Evolutionary conservation across 2,797 vertebrate genomes (phyloP), one percentile per base, ranked within the genome.

Genomic region (Lates japonicus): DNA sequence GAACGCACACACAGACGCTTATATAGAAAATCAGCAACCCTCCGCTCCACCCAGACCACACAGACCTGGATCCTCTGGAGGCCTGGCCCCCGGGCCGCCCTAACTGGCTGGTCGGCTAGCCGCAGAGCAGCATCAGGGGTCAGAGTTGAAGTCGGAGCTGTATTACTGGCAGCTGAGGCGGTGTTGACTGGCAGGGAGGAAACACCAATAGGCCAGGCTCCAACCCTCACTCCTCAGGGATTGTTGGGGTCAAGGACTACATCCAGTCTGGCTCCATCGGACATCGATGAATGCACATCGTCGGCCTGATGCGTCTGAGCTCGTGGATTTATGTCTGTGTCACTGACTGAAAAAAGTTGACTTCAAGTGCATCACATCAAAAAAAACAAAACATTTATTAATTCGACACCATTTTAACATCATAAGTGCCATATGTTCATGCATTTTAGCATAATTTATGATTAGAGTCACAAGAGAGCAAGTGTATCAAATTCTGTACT

Each of bases 251-350:
- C 90, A 90, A 85, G 78, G 76, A 87, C 80, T 70, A 78, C 78
- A 87, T 88, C 80, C 33, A 78, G 82, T 77, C 90, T 75, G 91
- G 89, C 90, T 93, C 92, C 93, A 88, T 49, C 31, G 82, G 66
- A 90, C 86, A 84, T 93, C 88, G 49, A 87, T 89, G 81, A 69
- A 78, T 42, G 39, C 48, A 64, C 31, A 44, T 31, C 29, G 33
- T 62, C 51, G 9, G 19, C 67, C n/a, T 3, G 0, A 5, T 55
- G 33, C 46, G 79, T 76, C 59, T 74, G 52, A 14, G n/a, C 54
- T 60, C 0, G 19, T 65, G 52, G 11, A 8, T 61, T 22, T 58
- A 59, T 49, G 19, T 69, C 16, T 3, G 4, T 55, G 58, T 59
- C 51, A n/a, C 54, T 41, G 12, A 52, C 39, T 71, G 31, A 63